Conservation (phyloP, 1,140 invertebrate species). For the Trichogramma pretiosum region DNA sequence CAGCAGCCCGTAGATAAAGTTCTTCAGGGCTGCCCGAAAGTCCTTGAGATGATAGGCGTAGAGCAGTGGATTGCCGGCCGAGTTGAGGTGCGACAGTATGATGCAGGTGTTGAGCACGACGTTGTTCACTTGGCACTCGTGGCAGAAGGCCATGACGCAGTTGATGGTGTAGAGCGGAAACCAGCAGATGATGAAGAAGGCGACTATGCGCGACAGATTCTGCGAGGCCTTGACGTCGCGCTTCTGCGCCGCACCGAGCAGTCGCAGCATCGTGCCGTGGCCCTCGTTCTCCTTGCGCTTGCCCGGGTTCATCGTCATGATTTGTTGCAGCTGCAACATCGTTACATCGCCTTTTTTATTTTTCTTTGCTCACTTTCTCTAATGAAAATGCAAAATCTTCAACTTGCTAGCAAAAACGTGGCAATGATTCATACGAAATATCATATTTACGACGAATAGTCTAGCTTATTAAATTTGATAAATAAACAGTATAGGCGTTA, state of each 20-base stretch:
- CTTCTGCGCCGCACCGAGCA: constrained; percentile 69
- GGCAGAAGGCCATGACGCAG: constrained; percentile 74
- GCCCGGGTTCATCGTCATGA: constrained; percentile 50
- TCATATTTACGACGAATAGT: too few species aligned
- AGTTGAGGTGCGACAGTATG: constrained; percentile 81
- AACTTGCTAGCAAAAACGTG: too few species aligned
- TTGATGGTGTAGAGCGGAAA: constrained; percentile 87
- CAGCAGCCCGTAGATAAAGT: constrained; percentile 40
- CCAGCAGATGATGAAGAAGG: constrained; percentile 90
- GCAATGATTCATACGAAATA: too few species aligned
- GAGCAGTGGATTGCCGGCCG: constrained; percentile 76
- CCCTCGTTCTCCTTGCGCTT: constrained; percentile 23
- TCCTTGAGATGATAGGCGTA: constrained; percentile 86
- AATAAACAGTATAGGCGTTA: too few species aligned
- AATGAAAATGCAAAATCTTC: too few species aligned
- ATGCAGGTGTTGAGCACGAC: constrained; percentile 72
- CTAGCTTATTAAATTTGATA: too few species aligned
- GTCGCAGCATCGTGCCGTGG: constrained; percentile 60
- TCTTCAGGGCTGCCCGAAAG: constrained; percentile 66
- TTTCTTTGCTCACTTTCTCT: too few species aligned
- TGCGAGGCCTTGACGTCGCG: constrained; percentile 86
- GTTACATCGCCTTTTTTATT: too few species aligned
- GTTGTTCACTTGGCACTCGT: constrained; percentile 55
- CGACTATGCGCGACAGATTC: constrained; percentile 80
- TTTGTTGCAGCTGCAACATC: constrained; percentile 47